These are phyloP conservation scores for Penaeus monodon DNA, from an alignment of 2,888 invertebrate genomes.

Conservation along the genomic window DNA sequence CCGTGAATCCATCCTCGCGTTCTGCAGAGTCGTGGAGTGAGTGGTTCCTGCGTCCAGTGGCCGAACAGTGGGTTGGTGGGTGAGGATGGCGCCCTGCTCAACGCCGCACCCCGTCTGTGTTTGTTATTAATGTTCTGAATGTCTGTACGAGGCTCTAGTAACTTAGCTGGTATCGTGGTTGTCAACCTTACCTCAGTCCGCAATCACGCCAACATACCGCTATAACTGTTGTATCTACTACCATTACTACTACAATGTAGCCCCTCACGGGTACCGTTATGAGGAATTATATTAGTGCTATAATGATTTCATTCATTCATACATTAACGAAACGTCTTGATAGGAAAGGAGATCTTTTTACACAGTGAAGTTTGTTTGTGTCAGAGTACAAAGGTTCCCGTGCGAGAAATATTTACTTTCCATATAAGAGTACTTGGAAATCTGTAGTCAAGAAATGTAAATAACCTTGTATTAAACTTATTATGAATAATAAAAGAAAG, in stretches of 20 bases:
- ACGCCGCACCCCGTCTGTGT: slow-evolving; percentile 53
- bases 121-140: slow-evolving; percentile 62
- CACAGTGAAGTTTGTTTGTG: slow-evolving; percentile 41
- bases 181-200: slow-evolving; percentile 21
- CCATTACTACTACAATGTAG: slow-evolving; percentile 25
- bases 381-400: slow-evolving; percentile 61
- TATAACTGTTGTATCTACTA: slow-evolving; percentile 41
- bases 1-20: slow-evolving; percentile 3
- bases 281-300: slow-evolving; percentile 33
- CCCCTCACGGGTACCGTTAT: slow-evolving; percentile 34
- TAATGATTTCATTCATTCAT: slow-evolving; percentile 43
- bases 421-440: slow-evolving; percentile 51
- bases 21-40: neutral
- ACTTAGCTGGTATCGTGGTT: slow-evolving; percentile 55
- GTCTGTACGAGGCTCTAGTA: slow-evolving; percentile 59
- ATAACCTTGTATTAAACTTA: slow-evolving; percentile 62
- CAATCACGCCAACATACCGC: slow-evolving; percentile 41
- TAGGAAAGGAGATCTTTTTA: slow-evolving; percentile 21
- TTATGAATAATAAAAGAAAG: slow-evolving; percentile 63
- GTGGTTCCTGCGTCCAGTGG: slow-evolving; percentile 16
- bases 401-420: slow-evolving; percentile 26
- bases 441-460: slow-evolving; percentile 61
- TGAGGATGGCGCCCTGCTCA: slow-evolving; percentile 23
- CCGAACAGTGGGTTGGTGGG: slow-evolving; percentile 24
- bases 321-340: slow-evolving; percentile 39